phyloP scores from a whole-genome alignment of 1,140 invertebrate genomes.

The Idris sp. region DNA sequence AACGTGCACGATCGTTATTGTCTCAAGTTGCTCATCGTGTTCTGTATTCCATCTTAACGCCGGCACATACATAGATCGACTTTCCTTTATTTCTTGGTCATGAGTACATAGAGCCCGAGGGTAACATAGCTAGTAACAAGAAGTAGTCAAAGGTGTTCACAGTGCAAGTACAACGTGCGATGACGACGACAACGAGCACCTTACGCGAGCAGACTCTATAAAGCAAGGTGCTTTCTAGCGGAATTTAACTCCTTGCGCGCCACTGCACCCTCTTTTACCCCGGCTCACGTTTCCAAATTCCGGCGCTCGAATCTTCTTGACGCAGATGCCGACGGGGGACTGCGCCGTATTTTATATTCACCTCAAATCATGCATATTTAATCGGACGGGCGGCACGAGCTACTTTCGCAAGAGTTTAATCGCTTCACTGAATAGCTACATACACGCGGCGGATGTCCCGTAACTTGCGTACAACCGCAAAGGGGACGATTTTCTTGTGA shows the following conservation, averaged over 20 bases:
- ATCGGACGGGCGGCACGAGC: conserved; percentile 70
- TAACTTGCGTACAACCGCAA: conserved; percentile 60
- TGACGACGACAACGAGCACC: conserved; percentile 61
- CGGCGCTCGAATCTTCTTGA: conserved; percentile 58
- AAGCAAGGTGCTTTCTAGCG: conserved; percentile 59
- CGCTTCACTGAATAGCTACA: conserved; percentile 64
- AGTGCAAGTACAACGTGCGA: conserved; percentile 49
- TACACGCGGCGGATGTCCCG: conserved; percentile 62
- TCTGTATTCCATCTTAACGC: conserved; percentile 39
- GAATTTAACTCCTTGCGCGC: conserved; percentile 59
- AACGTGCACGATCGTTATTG: conserved; percentile 38
- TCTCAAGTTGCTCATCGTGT: conserved; percentile 32
- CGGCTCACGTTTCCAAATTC: conserved; percentile 38
- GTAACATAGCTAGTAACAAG: conserved; percentile 58
- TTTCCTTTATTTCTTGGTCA: conserved; percentile 55
- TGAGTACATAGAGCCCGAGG: conserved; percentile 38
- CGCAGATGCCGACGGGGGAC: conserved; percentile 64
- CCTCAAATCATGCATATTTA: conserved; percentile 75
- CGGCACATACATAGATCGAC: conserved; percentile 33
- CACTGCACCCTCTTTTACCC: conserved; percentile 2
- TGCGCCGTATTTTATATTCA: conserved; percentile 72
- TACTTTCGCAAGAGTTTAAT: conserved; percentile 71
- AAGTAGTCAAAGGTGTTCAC: conserved; percentile 58
- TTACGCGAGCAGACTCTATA: conserved; percentile 71
- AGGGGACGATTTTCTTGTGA: conserved; percentile 56